Evolutionary conservation across 1,140 invertebrate species (phyloP).

Genomic region (Brachionus asplanchnoidis): DNA sequence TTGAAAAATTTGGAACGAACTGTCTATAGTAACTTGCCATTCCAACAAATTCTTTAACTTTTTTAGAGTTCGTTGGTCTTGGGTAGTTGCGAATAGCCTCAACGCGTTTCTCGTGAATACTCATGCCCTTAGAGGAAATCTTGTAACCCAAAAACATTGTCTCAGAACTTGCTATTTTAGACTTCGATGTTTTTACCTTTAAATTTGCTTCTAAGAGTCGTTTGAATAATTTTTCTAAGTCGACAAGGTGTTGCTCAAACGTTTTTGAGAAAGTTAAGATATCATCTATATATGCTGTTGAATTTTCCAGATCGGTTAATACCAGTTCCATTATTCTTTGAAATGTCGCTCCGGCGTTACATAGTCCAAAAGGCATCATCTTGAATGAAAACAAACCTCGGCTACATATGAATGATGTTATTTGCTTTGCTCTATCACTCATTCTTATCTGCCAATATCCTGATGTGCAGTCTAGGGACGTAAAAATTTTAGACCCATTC

Average conservation of each 20-base stretch:
- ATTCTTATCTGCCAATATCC: conserved; percentile 53
- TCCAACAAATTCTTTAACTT: conserved; percentile 45
- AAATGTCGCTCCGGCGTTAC: conserved; percentile 55
- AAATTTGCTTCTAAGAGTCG: conserved; percentile 45
- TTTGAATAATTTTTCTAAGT: conserved; percentile 51
- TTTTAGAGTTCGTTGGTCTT: conserved; percentile 44
- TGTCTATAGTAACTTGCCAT: conserved; percentile 43
- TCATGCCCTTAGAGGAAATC: neutral
- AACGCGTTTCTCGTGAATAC: neutral
- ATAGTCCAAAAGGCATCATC: conserved; percentile 55
- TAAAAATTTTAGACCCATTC: conserved; percentile 44
- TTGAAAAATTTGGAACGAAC: conserved; percentile 42
- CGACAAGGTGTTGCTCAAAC: conserved; percentile 54
- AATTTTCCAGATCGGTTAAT: conserved; percentile 45
- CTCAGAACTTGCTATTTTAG: neutral
- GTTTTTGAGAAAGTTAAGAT: conserved; percentile 53
- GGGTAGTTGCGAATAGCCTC: conserved; percentile 41
- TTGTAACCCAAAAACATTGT: neutral
- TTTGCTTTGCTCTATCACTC: conserved; percentile 45
- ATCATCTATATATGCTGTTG: conserved; percentile 59
- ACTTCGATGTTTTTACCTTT: neutral
- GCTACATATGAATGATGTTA: conserved; percentile 43
- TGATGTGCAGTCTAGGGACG: conserved; percentile 49
- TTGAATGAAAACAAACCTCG: neutral
- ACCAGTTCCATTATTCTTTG: conserved; percentile 59